These are phyloP conservation scores for Anarrhichthys ocellatus DNA, from an alignment of 2,113 vertebrate genomes.

Conservation along the genomic window DNA sequence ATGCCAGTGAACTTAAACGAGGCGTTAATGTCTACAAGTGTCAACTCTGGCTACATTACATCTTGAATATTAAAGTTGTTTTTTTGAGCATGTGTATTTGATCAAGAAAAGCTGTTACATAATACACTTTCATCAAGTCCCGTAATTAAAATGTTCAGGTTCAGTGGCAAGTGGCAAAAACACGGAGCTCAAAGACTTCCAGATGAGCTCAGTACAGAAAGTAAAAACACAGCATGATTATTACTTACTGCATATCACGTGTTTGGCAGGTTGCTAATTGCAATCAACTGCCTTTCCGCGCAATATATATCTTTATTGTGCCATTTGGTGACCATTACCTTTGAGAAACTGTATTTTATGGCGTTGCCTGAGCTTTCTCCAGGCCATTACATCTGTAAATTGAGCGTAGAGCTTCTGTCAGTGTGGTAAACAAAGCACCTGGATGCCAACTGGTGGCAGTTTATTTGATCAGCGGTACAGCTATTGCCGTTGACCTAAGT, in stretches of 20 bases:
- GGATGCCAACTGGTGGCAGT: slow-evolving; percentile 65
- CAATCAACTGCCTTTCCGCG: background rate
- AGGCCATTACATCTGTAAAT: slow-evolving; percentile 32
- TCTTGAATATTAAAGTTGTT: slow-evolving; percentile 13
- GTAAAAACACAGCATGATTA: background rate
- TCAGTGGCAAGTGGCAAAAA: slow-evolving; percentile 5
- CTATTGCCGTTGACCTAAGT: slow-evolving; percentile 9
- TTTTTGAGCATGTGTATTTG: background rate
- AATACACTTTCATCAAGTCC: background rate
- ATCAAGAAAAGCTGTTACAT: background rate
- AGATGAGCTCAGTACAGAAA: background rate
- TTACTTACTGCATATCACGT: background rate
- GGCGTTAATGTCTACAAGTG: background rate
- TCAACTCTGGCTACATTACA: slow-evolving; percentile 1
- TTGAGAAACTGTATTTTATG: slow-evolving; percentile 29
- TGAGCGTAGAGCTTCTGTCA: slow-evolving; percentile 38
- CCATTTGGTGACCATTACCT: slow-evolving; percentile 28
- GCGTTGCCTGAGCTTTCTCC: slow-evolving; percentile 7
- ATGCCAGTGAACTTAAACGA: background rate
- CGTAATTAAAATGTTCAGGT: background rate
- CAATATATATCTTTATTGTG: slow-evolving; percentile 7
- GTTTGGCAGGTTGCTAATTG: background rate
- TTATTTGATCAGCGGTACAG: slow-evolving; percentile 62
- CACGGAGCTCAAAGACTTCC: background rate
- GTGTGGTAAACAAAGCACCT: slow-evolving; percentile 44